Percentiles rank a stretch among this genome's conserved stretches.
These are phyloP conservation scores for Silurus aristotelis DNA, from an alignment of 2,797 vertebrate species.

Conservation along the genomic window DNA sequence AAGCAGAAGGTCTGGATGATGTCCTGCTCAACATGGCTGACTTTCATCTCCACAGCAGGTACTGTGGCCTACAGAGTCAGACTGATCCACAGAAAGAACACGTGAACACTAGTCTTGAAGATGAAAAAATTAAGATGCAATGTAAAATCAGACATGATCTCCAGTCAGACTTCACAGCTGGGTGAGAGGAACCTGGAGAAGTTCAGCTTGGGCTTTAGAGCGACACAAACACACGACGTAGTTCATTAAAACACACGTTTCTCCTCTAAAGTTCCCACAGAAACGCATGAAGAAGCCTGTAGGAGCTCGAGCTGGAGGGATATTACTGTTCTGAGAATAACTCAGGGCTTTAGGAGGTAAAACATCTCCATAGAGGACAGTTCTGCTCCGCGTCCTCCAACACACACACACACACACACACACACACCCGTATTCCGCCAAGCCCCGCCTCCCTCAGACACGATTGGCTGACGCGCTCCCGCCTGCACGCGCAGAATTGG, in stretches of 20 bases:
- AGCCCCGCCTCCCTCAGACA: neutral
- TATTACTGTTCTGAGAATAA: neutral
- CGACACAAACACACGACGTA: neutral
- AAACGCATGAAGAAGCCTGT: too few species aligned
- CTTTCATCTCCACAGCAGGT: neutral
- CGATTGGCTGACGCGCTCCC: neutral
- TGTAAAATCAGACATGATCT: neutral
- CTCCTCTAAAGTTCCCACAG: neutral
- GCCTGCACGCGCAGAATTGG: neutral
- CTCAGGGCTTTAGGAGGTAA: too few species aligned
- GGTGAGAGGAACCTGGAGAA: too few species aligned
- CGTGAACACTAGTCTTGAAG: neutral
- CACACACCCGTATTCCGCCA: slow-evolving; percentile 6
- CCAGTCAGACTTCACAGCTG: too few species aligned
- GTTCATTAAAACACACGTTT: neutral
- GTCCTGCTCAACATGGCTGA: neutral
- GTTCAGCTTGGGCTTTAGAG: neutral
- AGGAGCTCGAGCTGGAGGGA: neutral
- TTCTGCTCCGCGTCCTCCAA: neutral
- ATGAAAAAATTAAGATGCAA: neutral
- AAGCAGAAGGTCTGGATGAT: neutral
- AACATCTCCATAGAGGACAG: too few species aligned
- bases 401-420: neutral
- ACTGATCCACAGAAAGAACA: neutral
- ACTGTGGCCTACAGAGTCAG: neutral